phyloP scores from a whole-genome alignment of 2,113 vertebrate genomes.

The Stigmatopora nigra region DNA sequence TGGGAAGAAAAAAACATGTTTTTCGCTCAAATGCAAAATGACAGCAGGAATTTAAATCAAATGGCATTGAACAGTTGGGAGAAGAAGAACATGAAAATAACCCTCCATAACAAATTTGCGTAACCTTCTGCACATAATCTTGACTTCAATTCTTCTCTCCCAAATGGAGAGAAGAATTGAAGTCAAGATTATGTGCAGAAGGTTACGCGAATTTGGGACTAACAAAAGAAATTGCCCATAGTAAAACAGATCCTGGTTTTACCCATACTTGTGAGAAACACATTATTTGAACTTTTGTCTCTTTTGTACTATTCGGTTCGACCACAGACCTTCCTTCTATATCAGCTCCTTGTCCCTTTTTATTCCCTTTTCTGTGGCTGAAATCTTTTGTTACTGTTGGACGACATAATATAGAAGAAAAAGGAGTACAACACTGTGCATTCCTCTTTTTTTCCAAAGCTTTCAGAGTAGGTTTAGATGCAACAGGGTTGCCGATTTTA shows the following conservation, averaged over 20 bases:
- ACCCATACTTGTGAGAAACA: not conserved
- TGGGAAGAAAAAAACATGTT: conserved; percentile 23
- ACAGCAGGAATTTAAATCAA: not conserved
- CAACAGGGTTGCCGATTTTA: no score
- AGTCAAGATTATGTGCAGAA: not conserved
- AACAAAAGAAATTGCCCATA: not conserved
- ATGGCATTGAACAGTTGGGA: not conserved
- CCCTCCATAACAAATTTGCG: conserved; percentile 1
- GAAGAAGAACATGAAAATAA: not conserved
- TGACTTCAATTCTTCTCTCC: not conserved
- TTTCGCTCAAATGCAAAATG: conserved; percentile 9
- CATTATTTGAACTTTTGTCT: not conserved
- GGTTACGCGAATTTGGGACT: conserved; percentile 6
- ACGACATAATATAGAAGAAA: no score
- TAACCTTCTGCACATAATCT: not conserved
- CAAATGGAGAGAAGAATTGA: not conserved
- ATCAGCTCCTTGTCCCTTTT: no score
- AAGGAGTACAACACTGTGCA: no score
- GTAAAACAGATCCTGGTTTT: not conserved
- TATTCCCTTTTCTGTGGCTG: no score
- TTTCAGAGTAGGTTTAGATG: no score
- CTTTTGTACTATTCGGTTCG: not conserved
- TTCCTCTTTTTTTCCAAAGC: no score
- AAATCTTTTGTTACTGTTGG: no score
- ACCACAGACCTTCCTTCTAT: no score